Evolutionary conservation across 2,888 invertebrate species (phyloP), one percentile per base, ranked within the genome.

Genomic region (Scotopteryx bipunctaria): DNA sequence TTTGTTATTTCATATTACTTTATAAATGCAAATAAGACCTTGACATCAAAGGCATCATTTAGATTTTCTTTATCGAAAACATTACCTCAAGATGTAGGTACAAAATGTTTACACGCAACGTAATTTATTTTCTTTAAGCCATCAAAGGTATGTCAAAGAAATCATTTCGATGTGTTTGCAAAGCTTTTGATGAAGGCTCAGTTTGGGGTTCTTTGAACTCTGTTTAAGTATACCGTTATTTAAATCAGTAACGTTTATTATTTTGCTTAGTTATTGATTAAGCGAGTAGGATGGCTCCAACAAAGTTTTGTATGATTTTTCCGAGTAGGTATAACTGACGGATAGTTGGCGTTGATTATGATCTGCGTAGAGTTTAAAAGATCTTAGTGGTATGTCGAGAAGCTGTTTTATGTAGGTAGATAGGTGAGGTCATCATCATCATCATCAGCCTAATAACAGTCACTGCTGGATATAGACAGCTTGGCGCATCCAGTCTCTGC

Each of bases 51-150:
- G 59, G 41, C 58, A 64, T 60, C 61, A 59, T 58, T 62, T 61
- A 57, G 46, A 54, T 59, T 59, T 63, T 63, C 62, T 63, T 64
- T 59, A 59, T 62, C 59, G 56, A 64, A 59, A 65, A 67, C 55
- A 57, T 63, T 57, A 59, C 61, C 49, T 55, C 42, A 51, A 52
- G 50, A 46, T 23, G 55, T 56, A 52, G 6, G 9, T 9, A 59
- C 64, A 64, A 61, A 55, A 55, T 56, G 51, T 64, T 64, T 57
- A 44, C 57, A 57, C 53, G 50, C 32, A 45, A 53, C 45, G 62
- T 63, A 63, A 65, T 65, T 65, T 65, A 55, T 56, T 65, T 60
- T 61, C 55, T 57, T 54, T 41, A 38, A 57, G 37, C 57, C 52
- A 52, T 59, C 58, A 62, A 64, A 66, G 61, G 36, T 51, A 46